These are phyloP conservation scores for Manacus vitellinus DNA, from an alignment of 2,113 vertebrate species.

Conservation along the genomic window DNA sequence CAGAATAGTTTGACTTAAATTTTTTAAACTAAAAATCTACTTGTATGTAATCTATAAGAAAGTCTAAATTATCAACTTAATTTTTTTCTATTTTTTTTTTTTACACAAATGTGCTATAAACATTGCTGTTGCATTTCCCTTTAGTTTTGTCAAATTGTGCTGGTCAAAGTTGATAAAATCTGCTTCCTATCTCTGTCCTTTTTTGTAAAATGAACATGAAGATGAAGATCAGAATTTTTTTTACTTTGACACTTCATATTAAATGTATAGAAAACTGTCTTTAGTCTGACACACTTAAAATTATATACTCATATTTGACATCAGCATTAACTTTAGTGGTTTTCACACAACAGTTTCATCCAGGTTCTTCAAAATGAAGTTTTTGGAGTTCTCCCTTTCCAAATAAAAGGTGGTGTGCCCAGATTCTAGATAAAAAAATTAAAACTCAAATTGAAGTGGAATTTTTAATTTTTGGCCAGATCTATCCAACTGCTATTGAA, in stretches of 20 bases:
- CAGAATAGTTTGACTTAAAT: neutral
- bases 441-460: neutral
- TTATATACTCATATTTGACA: neutral
- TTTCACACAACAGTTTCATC: neutral
- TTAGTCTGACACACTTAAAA: neutral
- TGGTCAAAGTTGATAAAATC: neutral
- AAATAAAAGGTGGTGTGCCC: neutral
- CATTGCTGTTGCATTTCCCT: neutral
- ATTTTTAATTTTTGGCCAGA: neutral
- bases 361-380: neutral
- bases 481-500: neutral
- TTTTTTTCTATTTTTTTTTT: neutral
- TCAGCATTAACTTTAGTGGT: neutral
- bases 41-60: neutral
- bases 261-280: neutral
- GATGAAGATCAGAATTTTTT: neutral
- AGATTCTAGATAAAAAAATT: neutral
- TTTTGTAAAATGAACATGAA: neutral
- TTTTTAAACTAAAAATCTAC: neutral
- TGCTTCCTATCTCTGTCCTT: neutral
- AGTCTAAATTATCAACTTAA: neutral
- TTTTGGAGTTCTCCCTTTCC: neutral
- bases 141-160: neutral
- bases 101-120: neutral
- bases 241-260: neutral